Conservation (phyloP, 2,888 invertebrate species). For the Tricholauxania praeusta region DNA sequence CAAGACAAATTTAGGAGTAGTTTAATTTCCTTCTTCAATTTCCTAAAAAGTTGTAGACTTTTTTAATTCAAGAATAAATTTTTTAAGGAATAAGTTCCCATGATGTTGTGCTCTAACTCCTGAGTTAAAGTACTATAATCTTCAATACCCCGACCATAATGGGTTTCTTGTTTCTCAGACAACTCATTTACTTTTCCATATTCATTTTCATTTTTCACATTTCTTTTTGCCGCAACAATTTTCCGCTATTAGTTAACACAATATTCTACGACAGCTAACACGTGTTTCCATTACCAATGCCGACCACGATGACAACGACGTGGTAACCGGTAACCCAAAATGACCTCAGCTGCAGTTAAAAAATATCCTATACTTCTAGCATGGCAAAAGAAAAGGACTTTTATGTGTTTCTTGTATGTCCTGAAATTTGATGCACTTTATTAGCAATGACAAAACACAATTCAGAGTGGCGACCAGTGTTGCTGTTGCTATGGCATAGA, state of each 20-base stretch:
- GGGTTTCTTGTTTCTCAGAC: too few relatives aligned
- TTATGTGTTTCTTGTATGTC: slow-evolving; percentile 2
- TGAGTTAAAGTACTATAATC: too few relatives aligned
- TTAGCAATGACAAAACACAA: slow-evolving; percentile 36
- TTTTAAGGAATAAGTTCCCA: too few relatives aligned
- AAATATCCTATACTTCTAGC: background rate
- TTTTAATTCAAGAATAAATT: too few relatives aligned
- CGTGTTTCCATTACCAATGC: slow-evolving; percentile 28
- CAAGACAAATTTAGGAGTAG: too few relatives aligned
- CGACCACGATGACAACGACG: background rate
- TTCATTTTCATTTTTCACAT: too few relatives aligned
- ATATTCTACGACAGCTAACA: slow-evolving; percentile 16
- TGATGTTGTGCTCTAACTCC: too few relatives aligned
- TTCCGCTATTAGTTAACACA: slow-evolving; percentile 26
- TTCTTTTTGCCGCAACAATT: slow-evolving; percentile 13
- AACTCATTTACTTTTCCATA: too few relatives aligned
- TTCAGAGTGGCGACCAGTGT: slow-evolving; percentile 4
- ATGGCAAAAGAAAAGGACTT: slow-evolving; percentile 10
- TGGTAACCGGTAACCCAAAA: slow-evolving; percentile 10
- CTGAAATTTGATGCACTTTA: slow-evolving; percentile 41
- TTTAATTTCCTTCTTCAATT: too few relatives aligned
- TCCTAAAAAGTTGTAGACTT: too few relatives aligned
- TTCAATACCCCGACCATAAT: too few relatives aligned
- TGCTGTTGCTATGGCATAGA: slow-evolving; percentile 35
- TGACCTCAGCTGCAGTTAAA: slow-evolving; percentile 1